Percentiles rank a stretch among this genome's conserved stretches.
phyloP scores from a whole-genome alignment of 2,113 vertebrate species.

The Hemibagrus wyckioides region DNA sequence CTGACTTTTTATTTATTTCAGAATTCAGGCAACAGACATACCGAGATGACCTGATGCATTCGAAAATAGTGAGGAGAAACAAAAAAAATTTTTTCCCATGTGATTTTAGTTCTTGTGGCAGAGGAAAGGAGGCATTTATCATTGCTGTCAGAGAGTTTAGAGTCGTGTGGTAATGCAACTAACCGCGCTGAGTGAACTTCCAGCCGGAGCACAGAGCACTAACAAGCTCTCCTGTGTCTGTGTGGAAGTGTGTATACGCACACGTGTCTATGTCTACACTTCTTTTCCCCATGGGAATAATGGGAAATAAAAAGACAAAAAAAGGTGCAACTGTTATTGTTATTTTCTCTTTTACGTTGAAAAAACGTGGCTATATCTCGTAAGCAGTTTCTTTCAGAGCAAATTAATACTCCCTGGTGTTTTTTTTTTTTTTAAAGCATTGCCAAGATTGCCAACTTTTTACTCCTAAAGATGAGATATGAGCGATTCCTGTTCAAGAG shows the following conservation, averaged over 20 bases:
- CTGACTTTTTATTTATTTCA: conserved; percentile 4
- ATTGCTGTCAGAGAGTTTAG: conserved; percentile 44
- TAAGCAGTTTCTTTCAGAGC: neutral
- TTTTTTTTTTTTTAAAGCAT: neutral
- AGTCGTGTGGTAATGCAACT: conserved; percentile 49
- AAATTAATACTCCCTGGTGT: neutral
- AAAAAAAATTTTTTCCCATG: conserved; percentile 24
- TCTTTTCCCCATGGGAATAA: neutral
- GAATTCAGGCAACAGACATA: conserved; percentile 6
- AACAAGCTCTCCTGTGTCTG: conserved; percentile 48
- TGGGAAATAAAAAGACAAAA: neutral
- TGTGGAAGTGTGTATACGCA: neutral
- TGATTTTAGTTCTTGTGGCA: conserved; percentile 23
- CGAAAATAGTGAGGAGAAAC: neutral
- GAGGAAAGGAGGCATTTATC: conserved; percentile 59
- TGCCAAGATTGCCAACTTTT: neutral
- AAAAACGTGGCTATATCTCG: neutral
- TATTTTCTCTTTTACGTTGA: neutral
- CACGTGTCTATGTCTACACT: neutral
- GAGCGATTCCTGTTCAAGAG: neutral
- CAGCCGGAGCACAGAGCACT: conserved; percentile 41
- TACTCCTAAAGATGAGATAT: neutral
- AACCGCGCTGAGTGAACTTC: conserved; percentile 56
- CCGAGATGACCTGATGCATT: conserved; percentile 21
- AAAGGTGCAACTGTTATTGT: neutral